phyloP scores from a whole-genome alignment of 2,888 invertebrate genomes.

The Drosophila meridiana region DNA sequence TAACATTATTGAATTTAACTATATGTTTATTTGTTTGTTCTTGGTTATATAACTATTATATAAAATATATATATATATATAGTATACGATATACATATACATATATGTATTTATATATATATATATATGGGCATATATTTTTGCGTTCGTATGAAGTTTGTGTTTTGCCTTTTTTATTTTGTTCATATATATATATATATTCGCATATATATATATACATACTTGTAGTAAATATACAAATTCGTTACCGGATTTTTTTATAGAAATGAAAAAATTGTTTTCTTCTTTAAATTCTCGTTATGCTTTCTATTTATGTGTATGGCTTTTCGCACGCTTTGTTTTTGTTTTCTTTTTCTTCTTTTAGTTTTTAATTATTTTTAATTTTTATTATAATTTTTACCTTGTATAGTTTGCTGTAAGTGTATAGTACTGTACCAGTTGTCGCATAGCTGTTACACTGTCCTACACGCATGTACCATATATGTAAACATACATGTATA shows the following conservation, averaged over 20 bases:
- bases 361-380: constrained; percentile 23
- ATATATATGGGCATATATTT: constrained; percentile 46
- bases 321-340: constrained; percentile 53
- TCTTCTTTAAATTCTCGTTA: constrained; percentile 70
- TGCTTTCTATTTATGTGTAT: constrained; percentile 71
- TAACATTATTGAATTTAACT: constrained; percentile 78
- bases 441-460: constrained; percentile 47
- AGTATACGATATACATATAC: constrained; percentile 34
- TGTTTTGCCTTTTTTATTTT: constrained; percentile 48
- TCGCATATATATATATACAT: constrained; percentile 37
- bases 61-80: constrained; percentile 63
- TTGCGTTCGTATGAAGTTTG: constrained; percentile 47
- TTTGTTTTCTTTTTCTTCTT: not conserved
- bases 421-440: constrained; percentile 76
- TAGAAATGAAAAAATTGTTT: constrained; percentile 76
- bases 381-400: constrained; percentile 65
- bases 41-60: constrained; percentile 75
- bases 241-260: constrained; percentile 78
- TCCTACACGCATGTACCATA: constrained; percentile 25
- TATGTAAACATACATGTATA: not conserved
- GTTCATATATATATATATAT: constrained; percentile 23
- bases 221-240: constrained; percentile 76
- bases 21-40: constrained; percentile 79
- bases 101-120: constrained; percentile 30
- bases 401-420: constrained; percentile 80